Evolutionary conservation across 2,888 invertebrate genomes (phyloP), one percentile per base, ranked within the genome.

Genomic region (Trichopoda pennipes): DNA sequence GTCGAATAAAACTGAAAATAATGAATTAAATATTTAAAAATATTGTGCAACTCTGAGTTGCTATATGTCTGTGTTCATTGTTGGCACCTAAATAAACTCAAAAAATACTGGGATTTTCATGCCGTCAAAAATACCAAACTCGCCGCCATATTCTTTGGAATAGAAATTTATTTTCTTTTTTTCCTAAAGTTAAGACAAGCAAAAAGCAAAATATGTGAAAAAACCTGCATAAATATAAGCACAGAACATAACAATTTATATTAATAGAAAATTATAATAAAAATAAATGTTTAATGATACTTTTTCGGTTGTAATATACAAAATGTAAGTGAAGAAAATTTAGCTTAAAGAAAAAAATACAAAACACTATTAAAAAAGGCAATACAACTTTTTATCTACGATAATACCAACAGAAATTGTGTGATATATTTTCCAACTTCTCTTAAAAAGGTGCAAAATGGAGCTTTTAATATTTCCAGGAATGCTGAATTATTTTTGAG

Each of bases 61-160:
- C 21, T 16, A 14, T 19, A 14, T 68, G 78, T 55, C 23, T 63
- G 75, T 84, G 83, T 84, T 85, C 83, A 85, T 42, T 69, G 35
- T 2, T 1, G 32, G 8, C 32, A 8, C 12, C 21, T 12, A 9
- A 56, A 58, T 21, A 49, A 35, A 75, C 17, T 21, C 35, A 63
- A 61, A 19, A 80, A 85, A 85, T 84, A 85, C 1, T 32, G 85
- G 85, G 85, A 85, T 80, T 81, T 84, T 79, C 9, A 28, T 23
- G 21, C 66, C 42, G 61, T 76, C 64, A 75, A 80, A 78, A 78
- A 80, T 66, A 76, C 83, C 81, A 84, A 77, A 84, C 83, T 84
- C 85, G 85, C 85, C 86, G 86, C 86, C 86, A 86, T 86, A 83
- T 86, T 86, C 85, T 85, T 84, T 84, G 75, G 80, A 74, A 69